Evolutionary conservation across 92 coral and sea anemone genomes (phyloP).

Genomic region (Porites rus): DNA sequence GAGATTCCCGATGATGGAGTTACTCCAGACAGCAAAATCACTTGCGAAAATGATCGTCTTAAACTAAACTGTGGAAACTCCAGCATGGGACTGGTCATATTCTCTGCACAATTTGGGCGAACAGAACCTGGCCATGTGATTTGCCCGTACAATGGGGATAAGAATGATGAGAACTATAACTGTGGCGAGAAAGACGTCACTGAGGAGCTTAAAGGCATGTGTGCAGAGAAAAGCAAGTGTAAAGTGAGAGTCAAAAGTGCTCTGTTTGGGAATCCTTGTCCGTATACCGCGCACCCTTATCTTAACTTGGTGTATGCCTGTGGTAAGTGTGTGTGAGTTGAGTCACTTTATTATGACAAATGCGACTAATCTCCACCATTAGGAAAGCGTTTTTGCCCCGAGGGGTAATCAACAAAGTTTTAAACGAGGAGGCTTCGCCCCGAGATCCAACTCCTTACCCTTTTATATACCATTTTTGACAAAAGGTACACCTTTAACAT

Average conservation of each 20-base stretch:
- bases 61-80: slow-evolving; percentile 72
- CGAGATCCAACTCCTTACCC: too few species aligned
- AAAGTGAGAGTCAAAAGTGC: slow-evolving; percentile 31
- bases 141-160: slow-evolving; percentile 62
- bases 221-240: slow-evolving; percentile 64
- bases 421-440: too few species aligned
- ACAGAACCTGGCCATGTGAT: slow-evolving; percentile 56
- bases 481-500: too few species aligned
- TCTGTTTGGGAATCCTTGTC: slow-evolving; percentile 72
- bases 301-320: slow-evolving; percentile 69
- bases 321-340: slow-evolving; percentile 53
- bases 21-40: slow-evolving; percentile 30
- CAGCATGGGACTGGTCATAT: slow-evolving; percentile 67
- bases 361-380: too few species aligned
- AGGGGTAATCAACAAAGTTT: too few species aligned
- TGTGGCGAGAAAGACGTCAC: slow-evolving; percentile 61
- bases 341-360: too few species aligned
- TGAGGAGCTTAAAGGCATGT: slow-evolving; percentile 29
- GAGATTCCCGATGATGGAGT: background rate
- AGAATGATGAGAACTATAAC: slow-evolving; percentile 47
- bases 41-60: slow-evolving; percentile 68
- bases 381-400: too few species aligned
- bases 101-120: slow-evolving; percentile 82
- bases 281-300: slow-evolving; percentile 50
- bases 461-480: too few species aligned